Conservation (phyloP, 2,888 invertebrate genomes). For the Ferdinandea cuprea region DNA sequence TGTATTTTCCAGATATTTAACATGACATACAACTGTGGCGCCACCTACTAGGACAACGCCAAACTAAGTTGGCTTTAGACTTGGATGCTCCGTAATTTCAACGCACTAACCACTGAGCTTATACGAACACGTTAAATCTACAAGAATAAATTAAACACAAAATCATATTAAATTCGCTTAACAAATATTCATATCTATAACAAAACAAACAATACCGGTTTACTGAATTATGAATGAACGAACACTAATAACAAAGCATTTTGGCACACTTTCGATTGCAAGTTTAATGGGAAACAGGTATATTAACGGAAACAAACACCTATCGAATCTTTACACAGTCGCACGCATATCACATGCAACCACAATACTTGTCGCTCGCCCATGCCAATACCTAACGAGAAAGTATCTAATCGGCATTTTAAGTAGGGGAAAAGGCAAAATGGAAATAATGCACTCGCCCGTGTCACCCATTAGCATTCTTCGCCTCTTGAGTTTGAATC, state of each 20-base stretch:
- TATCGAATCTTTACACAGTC: conserved; percentile 24
- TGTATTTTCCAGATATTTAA: too few relatives aligned
- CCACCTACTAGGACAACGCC: too few relatives aligned
- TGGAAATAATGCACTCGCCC: background rate
- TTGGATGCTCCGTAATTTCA: too few relatives aligned
- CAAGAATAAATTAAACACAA: too few relatives aligned
- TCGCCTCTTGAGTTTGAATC: background rate
- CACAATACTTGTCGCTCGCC: conserved; percentile 16
- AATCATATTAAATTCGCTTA: conserved; percentile 1
- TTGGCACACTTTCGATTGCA: conserved; percentile 39
- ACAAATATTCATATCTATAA: background rate
- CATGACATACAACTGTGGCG: too few relatives aligned
- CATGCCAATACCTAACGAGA: conserved; percentile 46
- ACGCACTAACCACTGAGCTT: too few relatives aligned
- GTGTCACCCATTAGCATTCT: conserved; percentile 6
- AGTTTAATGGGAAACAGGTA: conserved; percentile 11
- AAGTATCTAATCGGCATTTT: conserved; percentile 47
- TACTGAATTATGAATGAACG: conserved; percentile 29
- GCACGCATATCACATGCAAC: too few relatives aligned
- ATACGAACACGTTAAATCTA: too few relatives aligned
- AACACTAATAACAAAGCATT: conserved; percentile 46
- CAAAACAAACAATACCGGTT: background rate
- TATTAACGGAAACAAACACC: conserved; percentile 40
- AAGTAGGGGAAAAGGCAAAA: conserved; percentile 16
- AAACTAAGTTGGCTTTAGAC: too few relatives aligned